Evolutionary conservation across 1,140 invertebrate genomes (phyloP), one percentile per base, ranked within the genome.

Genomic region (Bombus impatiens): DNA sequence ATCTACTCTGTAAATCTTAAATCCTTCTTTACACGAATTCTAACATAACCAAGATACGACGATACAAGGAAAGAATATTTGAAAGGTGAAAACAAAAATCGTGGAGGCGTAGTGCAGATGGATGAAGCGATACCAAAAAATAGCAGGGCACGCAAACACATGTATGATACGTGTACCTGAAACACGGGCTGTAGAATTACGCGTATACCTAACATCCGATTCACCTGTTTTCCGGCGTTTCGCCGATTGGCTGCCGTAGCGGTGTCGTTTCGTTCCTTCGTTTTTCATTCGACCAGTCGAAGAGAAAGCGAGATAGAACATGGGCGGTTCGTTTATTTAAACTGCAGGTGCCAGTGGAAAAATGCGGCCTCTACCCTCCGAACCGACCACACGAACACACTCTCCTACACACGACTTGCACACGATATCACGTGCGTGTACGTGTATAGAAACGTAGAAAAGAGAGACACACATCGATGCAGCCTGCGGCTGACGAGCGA

Each of bases 401-500:
- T 28, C 59, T 37, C 32, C 71, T 15, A 40, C 35, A 40, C 62
- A 28, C 9, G 2, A n/a, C 70, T 32, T 15, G 13, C 28, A 37
- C 22, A n/a, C 42, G 25, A 75, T 35, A 47, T 47, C 72, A 18
- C 13, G 37, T 44, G 37, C 42, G 32, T 53, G n/a, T 70, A 79
- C 76, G 42, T 70, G 74, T 47, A 81, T 57, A 44, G 68, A 53
- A 78, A 74, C 67, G 78, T 77, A 72, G 72, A 59, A 80, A 78
- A 77, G 57, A 65, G 82, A 76, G 78, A 42, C 75, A 75, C 72
- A 88, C 88, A 90, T 68, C 57, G 82, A 88, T 74, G 78, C 89
- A 82, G 91, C 92, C 93, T 93, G 93, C 92, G 93, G 91, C 93
- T 93, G 93, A 93, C 92, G 93, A 93, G 90, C 91, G 91, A 74